Base-by-base conservation (phyloP, 1,140 invertebrate species). In the Pseudachorutes palmiensis region DNA sequence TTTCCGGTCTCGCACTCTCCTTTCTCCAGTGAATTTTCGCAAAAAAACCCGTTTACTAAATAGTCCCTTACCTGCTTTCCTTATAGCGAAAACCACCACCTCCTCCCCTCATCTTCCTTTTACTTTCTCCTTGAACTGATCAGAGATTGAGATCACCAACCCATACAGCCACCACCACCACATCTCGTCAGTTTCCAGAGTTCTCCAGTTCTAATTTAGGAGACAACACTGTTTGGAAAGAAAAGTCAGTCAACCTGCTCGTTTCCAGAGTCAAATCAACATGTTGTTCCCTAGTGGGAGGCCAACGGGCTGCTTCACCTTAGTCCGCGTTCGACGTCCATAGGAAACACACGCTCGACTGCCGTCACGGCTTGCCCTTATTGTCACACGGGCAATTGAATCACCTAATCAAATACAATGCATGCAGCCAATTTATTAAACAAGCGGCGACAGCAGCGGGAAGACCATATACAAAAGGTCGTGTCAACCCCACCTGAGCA, bases 381-480 rank as follows among this genome's bases (percentile, higher is more conserved):
- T 55, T 55, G 9, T 9, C 51, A 36, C 12, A 5, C 12, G 55
- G 5, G 5, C 5, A 61, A 61, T 9, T 32, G 59, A 30, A 30
- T n/a, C 24, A 9, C 29, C 16, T 30, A 61, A 30, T 14, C 9
- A 61, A 58, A 12, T 22, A 58, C 12, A 14, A 61, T 63, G 61
- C 61, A 63, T 28, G 61, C 61, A 16, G 61, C 61, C 2, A 63
- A 63, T 48, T 63, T 63, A 29, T 24, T 63, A 26, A 63, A 63
- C 33, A 63, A 63, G 36, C 36, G 41, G 29, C 61, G 61, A 24
- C 61, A 63, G 61, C 61, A 48, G 22, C 14, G 41, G 14, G 61
- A 41, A 24, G 61, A 41, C 2, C 61, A 63, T 12, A 60, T 28
- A 9, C 61, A 41, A 16, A 28, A 32, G 22, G 36, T 28, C 5